Conservation (phyloP, 2,797 vertebrate species). For the Pelodytes ibericus region DNA sequence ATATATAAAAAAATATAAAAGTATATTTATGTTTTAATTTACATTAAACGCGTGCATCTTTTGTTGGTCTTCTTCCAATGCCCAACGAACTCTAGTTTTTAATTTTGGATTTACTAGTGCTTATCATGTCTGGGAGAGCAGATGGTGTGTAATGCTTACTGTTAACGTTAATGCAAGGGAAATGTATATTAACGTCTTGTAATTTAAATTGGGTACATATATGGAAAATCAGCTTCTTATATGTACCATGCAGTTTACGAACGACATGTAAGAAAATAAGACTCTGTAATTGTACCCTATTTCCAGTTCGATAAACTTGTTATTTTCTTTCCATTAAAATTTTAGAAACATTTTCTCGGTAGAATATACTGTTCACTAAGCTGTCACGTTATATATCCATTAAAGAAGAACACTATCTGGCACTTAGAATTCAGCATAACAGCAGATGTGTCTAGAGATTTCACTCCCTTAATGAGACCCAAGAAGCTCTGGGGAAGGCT, state of each 20-base stretch:
- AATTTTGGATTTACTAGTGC: too few relatives aligned
- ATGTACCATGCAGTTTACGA: neutral
- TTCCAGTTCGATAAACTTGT: conserved; percentile 27
- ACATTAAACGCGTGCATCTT: too few relatives aligned
- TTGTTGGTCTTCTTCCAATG: too few relatives aligned
- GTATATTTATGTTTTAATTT: too few relatives aligned
- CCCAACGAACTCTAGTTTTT: too few relatives aligned
- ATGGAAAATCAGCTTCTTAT: too few relatives aligned
- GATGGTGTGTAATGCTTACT: neutral
- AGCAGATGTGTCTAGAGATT: conserved; percentile 51
- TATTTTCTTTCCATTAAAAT: conserved; percentile 33
- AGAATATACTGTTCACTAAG: conserved; percentile 44
- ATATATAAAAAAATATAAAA: too few relatives aligned
- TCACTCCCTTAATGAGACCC: conserved; percentile 55
- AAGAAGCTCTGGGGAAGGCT: conserved; percentile 48
- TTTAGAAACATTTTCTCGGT: conserved; percentile 31
- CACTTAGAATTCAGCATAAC: conserved; percentile 50
- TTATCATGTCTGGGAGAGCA: neutral
- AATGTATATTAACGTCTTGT: neutral
- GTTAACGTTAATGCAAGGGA: neutral
- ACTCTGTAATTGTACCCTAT: conserved; percentile 7
- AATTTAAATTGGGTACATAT: neutral
- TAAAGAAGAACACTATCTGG: conserved; percentile 50
- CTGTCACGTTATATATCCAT: conserved; percentile 54
- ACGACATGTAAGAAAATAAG: neutral